Evolutionary conservation across 2,113 vertebrate species (phyloP).

Genomic region (Mungos mungo): DNA sequence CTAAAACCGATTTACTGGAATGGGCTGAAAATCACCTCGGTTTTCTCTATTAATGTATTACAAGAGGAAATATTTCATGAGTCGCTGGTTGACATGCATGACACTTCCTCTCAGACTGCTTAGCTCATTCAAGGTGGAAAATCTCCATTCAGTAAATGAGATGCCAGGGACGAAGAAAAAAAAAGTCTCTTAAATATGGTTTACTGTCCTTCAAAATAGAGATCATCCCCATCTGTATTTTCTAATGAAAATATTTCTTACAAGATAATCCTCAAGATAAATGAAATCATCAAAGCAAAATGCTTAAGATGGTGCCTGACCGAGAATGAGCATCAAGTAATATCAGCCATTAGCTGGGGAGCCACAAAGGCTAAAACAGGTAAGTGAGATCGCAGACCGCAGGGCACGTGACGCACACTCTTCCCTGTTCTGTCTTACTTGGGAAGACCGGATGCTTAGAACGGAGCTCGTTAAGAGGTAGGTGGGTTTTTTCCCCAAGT

Average conservation of each 20-base stretch:
- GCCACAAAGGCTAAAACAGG: neutral
- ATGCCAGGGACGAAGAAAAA: neutral
- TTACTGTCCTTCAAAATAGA: neutral
- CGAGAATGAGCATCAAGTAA: neutral
- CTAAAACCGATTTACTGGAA: conserved; percentile 66
- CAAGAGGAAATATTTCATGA: conserved; percentile 47
- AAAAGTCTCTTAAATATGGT: neutral
- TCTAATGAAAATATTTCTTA: neutral
- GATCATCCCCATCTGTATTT: neutral
- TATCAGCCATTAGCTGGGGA: neutral
- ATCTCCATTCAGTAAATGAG: neutral
- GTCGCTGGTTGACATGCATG: neutral
- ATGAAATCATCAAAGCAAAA: conserved; percentile 13
- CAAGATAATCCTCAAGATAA: neutral
- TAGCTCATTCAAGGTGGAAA: conserved; percentile 26
- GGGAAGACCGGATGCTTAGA: neutral
- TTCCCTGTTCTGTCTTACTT: neutral
- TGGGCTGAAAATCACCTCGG: neutral
- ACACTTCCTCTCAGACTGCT: neutral
- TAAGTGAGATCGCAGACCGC: neutral
- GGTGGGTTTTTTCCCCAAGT: neutral
- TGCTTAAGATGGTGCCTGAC: neutral
- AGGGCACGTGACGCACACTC: neutral
- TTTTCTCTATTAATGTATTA: conserved; percentile 67
- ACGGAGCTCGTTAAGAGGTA: neutral